A percentile compares a stretch with the other conserved stretches of the same genome.
Evolutionary conservation across 1,140 invertebrate genomes (phyloP).

Genomic region (Triops cancriformis): DNA sequence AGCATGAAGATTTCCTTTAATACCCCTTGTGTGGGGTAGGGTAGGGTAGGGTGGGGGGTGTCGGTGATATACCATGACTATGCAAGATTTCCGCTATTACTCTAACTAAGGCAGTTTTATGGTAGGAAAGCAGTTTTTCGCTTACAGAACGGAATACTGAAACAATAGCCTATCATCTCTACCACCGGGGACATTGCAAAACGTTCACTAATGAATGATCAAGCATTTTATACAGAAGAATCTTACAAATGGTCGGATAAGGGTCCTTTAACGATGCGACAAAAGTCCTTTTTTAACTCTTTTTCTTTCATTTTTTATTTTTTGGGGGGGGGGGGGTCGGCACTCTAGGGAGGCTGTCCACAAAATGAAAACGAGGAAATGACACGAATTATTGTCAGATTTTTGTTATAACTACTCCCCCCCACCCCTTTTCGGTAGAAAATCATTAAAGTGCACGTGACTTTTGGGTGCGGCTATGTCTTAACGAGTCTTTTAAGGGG

Average conservation of each 20-base stretch:
- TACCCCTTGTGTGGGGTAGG: neutral
- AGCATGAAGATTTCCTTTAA: neutral
- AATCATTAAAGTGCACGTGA: neutral
- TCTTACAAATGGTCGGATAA: conserved; percentile 1
- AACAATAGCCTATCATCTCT: conserved; percentile 4
- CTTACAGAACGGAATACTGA: neutral
- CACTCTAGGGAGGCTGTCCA: neutral
- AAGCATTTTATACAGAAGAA: neutral
- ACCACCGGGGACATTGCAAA: neutral
- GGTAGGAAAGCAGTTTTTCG: neutral
- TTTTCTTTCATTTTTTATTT: neutral
- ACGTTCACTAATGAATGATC: neutral
- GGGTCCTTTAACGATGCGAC: neutral
- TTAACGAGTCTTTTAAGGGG: neutral
- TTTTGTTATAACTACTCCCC: neutral
- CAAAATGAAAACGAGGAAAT: neutral
- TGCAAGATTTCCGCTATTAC: neutral
- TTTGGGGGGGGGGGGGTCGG: no score
- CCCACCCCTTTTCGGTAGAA: neutral
- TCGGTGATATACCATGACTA: neutral
- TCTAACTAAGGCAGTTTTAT: neutral
- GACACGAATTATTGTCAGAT: neutral
- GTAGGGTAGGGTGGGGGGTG: no score
- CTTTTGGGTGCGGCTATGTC: conserved; percentile 8
- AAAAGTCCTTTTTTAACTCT: neutral